Base-by-base conservation (phyloP, 2,888 invertebrate species). In the Quadriops clusia region DNA sequence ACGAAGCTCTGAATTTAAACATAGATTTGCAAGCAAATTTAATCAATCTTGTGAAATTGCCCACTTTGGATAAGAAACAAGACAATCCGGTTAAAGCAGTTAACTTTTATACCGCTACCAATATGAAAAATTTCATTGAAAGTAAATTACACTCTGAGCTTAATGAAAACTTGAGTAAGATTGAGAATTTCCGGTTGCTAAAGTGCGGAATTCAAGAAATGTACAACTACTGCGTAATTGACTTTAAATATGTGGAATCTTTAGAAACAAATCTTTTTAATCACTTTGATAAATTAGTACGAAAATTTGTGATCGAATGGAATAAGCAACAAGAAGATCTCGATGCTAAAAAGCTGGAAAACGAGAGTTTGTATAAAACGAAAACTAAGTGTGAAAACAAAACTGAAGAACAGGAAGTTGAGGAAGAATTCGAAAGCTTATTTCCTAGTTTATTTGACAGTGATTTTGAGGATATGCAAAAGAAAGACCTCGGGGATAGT, bases 281-380 rank as follows among this genome's bases (percentile, higher is more conserved):
- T 11, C 39, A 67, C 2, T 65, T 79, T 23, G 62, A 70, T 33
- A 54, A 57, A 1, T 64, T 77, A 1, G 52, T 83, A 1, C 63
- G 66, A 29, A 61, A 69, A 22, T 68, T 85, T 28, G 76, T 81
- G 12, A 55, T 67, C 30, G 63, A 75, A 1, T 93, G 91, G 89
- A 74, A 76, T 46, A 67, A 73, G 33, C 82, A 86, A 44, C 77
- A 85, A 46, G 70, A 72, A 27, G 72, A 74, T 14, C 68, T 71
- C 10, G 73, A 74, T 40, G 66, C 65, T 44, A 71, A 72, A 44
- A 72, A 78, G 40, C 69, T 70, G 29, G 85, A 85, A 43, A 77
- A 82, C 34, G 83, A 83, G 30, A 78, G 77, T 42, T 60, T 90
- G 23, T 85, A 82, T 54, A 75, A 76, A 32, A 78, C 74, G 6